A percentile compares a stretch with the other conserved stretches of the same genome.
These are phyloP conservation scores for Sympetrum striolatum DNA, from an alignment of 2,888 invertebrate genomes.

Conservation along the genomic window DNA sequence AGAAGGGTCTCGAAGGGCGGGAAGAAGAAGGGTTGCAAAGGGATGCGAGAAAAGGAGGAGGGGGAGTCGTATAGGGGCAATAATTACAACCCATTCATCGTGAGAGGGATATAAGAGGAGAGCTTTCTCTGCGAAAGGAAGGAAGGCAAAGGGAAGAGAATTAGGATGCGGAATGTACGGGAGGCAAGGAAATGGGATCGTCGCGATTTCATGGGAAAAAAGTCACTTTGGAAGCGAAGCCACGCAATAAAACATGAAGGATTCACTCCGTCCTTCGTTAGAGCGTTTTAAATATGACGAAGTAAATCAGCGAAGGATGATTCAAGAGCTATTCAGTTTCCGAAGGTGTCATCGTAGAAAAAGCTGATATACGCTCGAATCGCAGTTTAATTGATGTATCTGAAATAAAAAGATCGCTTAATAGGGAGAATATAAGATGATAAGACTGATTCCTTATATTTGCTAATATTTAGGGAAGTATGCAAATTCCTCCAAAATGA, in stretches of 20 bases:
- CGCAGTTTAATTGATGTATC: too few species aligned
- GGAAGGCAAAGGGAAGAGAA: not conserved
- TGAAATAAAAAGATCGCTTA: too few species aligned
- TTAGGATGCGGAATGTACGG: not conserved
- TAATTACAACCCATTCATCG: slow-evolving; percentile 44
- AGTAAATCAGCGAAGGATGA: not conserved
- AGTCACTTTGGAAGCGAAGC: not conserved
- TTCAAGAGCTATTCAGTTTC: too few species aligned
- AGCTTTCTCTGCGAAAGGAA: not conserved
- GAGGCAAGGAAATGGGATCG: not conserved
- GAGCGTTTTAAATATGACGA: too few species aligned
- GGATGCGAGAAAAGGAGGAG: not conserved
- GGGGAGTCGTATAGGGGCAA: slow-evolving; percentile 15
- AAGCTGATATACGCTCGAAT: too few species aligned
- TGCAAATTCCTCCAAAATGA: too few species aligned
- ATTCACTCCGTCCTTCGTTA: not conserved
- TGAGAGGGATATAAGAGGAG: not conserved
- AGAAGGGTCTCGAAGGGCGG: not conserved
- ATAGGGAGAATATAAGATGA: too few species aligned
- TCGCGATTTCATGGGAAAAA: not conserved
- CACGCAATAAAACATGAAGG: not conserved
- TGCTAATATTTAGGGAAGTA: too few species aligned
- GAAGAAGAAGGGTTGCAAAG: not conserved
- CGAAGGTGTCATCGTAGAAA: too few species aligned
- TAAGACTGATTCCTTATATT: too few species aligned